A percentile compares a stretch with the other conserved stretches of the same genome.
Conservation (phyloP, 1,140 invertebrate species). For the Sminthurides bifidus region DNA sequence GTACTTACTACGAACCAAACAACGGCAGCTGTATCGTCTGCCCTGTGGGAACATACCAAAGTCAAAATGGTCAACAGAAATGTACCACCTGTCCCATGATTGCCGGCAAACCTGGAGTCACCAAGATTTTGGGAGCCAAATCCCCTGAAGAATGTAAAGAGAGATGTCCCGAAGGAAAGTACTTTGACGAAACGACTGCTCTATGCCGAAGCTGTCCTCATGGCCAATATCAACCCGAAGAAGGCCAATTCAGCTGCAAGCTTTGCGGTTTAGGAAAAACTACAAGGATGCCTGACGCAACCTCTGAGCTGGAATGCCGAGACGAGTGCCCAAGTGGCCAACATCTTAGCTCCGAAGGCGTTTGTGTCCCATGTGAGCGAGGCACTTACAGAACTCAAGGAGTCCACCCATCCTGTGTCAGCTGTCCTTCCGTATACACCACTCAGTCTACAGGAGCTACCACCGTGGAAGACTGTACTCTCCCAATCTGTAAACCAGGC, state of each 20-base stretch:
- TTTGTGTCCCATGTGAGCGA: slow-evolving; percentile 80
- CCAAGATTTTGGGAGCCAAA: slow-evolving; percentile 68
- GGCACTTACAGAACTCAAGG: slow-evolving; percentile 83
- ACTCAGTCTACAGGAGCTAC: slow-evolving; percentile 71
- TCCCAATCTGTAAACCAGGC: slow-evolving; percentile 71
- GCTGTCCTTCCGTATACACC: slow-evolving; percentile 77
- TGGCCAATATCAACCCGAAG: slow-evolving; percentile 81
- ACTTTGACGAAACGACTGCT: slow-evolving; percentile 71
- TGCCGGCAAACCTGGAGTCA: slow-evolving; percentile 72
- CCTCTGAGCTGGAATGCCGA: slow-evolving; percentile 67
- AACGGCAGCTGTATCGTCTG: slow-evolving; percentile 70
- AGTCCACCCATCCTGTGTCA: slow-evolving; percentile 70
- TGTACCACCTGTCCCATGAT: slow-evolving; percentile 79
- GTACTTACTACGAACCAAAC: slow-evolving; percentile 68
- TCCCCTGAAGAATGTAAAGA: slow-evolving; percentile 40
- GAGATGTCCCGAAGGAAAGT: slow-evolving; percentile 79
- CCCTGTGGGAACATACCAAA: slow-evolving; percentile 82
- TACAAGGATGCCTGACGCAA: slow-evolving; percentile 78
- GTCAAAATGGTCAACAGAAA: slow-evolving; percentile 75
- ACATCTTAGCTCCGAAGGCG: slow-evolving; percentile 74
- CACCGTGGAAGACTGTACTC: slow-evolving; percentile 77
- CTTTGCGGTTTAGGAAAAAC: slow-evolving; percentile 86
- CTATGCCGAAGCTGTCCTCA: slow-evolving; percentile 83
- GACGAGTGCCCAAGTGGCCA: slow-evolving; percentile 82
- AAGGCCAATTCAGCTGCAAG: slow-evolving; percentile 79